Conservation (phyloP, 2,113 vertebrate species). For the Jaculus jaculus region DNA sequence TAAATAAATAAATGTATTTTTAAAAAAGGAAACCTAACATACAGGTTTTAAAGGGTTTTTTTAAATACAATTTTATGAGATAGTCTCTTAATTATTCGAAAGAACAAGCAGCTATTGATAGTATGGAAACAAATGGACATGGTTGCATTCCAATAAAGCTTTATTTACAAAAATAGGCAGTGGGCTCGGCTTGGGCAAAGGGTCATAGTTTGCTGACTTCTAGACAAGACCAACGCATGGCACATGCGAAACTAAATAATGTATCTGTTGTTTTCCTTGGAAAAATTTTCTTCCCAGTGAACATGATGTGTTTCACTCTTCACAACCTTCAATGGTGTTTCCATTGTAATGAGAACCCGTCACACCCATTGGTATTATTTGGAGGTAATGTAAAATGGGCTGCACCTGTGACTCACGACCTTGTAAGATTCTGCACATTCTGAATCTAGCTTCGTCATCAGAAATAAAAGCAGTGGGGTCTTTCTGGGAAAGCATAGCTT, state of each 20-base stretch:
- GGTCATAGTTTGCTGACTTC: neutral
- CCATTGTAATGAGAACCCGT: neutral
- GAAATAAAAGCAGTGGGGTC: neutral
- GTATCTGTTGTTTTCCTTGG: neutral
- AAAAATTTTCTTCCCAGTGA: constrained; percentile 11
- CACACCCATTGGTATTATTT: neutral
- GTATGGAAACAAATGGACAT: neutral
- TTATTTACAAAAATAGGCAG: constrained; percentile 28
- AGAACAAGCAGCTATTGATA: neutral
- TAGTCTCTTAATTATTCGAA: neutral
- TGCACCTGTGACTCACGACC: neutral
- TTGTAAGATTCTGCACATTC: neutral
- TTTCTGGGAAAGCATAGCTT: neutral
- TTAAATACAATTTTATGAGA: neutral
- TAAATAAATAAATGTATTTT: too few species aligned
- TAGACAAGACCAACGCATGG: neutral
- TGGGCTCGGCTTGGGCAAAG: neutral
- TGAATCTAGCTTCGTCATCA: neutral
- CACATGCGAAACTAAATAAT: neutral
- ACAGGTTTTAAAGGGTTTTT: neutral
- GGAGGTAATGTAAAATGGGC: neutral
- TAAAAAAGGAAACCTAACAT: neutral
- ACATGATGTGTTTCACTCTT: neutral
- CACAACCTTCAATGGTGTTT: neutral
- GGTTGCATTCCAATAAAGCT: neutral